Percentiles rank a stretch among this genome's conserved stretches.
Conservation (phyloP, 2,888 invertebrate genomes). For the Lasius platythorax region DNA sequence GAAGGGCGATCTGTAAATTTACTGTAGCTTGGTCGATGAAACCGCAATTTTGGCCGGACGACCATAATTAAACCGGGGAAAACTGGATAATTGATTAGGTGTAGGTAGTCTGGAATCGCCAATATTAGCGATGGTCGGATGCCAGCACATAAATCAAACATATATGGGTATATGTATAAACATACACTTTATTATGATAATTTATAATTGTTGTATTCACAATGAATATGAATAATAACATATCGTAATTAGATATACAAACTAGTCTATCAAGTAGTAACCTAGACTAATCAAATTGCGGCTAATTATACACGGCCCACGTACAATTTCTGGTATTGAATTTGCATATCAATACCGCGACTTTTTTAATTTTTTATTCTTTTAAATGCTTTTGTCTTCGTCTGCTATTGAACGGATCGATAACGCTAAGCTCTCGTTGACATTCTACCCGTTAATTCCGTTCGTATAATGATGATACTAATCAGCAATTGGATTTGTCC, state of each 20-base stretch:
- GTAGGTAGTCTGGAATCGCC: constrained; percentile 45
- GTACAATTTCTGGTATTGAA: constrained; percentile 59
- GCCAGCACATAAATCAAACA: constrained; percentile 68
- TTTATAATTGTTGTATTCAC: constrained; percentile 82
- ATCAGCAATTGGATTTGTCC: constrained; percentile 44
- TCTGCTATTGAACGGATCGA: constrained; percentile 46
- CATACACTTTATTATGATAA: constrained; percentile 83
- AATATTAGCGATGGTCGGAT: constrained; percentile 60
- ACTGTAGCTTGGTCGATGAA: constrained; percentile 43
- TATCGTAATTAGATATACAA: constrained; percentile 81
- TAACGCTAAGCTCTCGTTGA: constrained; percentile 36
- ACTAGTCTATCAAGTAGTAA: constrained; percentile 79
- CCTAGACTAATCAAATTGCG: constrained; percentile 78
- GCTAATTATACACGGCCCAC: constrained; percentile 75
- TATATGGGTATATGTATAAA: constrained; percentile 76
- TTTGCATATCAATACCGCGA: background rate
- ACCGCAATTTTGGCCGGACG: constrained; percentile 63
- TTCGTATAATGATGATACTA: constrained; percentile 29
- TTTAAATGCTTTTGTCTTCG: background rate
- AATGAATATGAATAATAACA: constrained; percentile 80
- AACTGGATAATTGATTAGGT: constrained; percentile 72
- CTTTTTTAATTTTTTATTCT: constrained; percentile 2
- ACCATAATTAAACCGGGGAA: constrained; percentile 68
- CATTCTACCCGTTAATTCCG: constrained; percentile 30
- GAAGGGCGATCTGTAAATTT: constrained; percentile 62